Percentiles rank a stretch among this genome's conserved stretches.
Conservation (phyloP, 2,113 vertebrate species). For the Callopanchax toddi region DNA sequence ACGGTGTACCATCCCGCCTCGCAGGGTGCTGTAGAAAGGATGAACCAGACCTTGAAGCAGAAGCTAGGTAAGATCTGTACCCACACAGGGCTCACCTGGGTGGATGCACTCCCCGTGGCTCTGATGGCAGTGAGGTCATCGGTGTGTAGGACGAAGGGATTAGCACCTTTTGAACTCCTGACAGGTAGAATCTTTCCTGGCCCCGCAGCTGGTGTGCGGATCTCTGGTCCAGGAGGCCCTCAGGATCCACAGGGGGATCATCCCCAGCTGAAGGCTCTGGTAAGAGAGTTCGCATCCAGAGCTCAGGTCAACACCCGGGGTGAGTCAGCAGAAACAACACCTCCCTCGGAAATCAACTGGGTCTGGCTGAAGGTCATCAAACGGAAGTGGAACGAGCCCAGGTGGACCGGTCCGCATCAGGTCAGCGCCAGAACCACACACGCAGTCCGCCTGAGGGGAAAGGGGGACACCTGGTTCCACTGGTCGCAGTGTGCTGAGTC, state of each 20-base stretch:
- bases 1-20: not conserved
- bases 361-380: not conserved
- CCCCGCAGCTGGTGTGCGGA: not conserved
- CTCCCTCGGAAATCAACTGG: not conserved
- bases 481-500: too few relatives aligned
- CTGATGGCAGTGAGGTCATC: not conserved
- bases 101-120: not conserved
- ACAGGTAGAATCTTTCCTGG: not conserved
- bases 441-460: too few relatives aligned
- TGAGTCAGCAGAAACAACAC: not conserved
- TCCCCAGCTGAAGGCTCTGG: not conserved
- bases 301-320: not conserved
- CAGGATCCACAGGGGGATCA: not conserved
- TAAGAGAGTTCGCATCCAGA: not conserved
- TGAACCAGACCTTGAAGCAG: not conserved
- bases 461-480: too few relatives aligned
- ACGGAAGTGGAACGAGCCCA: not conserved
- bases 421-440: too few relatives aligned
- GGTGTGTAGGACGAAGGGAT: not conserved
- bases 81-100: not conserved
- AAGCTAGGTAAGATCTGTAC: not conserved
- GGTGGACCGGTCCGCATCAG: not conserved
- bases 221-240: accelerated
- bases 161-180: not conserved
- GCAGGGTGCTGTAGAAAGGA: not conserved